Percentiles rank a stretch among this genome's conserved stretches.
Evolutionary conservation across 2,797 vertebrate genomes (phyloP).

Genomic region (Leptoclinus maculatus): DNA sequence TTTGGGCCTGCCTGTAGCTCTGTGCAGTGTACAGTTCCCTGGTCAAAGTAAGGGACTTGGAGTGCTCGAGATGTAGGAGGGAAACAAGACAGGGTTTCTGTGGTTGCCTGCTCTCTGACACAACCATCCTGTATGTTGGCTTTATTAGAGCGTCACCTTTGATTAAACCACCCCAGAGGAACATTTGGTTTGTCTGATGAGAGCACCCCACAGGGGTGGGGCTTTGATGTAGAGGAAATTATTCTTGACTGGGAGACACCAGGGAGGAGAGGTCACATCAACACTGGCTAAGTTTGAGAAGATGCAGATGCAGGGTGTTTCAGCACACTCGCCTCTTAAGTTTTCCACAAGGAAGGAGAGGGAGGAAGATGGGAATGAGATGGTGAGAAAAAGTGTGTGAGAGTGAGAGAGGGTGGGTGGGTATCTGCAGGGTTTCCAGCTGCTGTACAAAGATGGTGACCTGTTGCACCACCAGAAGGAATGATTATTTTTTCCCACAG

Average conservation of each 20-base stretch:
- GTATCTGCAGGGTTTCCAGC: conserved; percentile 23
- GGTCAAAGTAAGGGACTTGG: conserved; percentile 9
- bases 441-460: conserved; percentile 48
- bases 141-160: conserved; percentile 66
- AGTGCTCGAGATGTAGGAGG: conserved; percentile 67
- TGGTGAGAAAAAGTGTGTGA: neutral
- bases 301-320: conserved; percentile 47
- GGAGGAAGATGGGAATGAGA: neutral
- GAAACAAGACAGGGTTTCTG: conserved; percentile 79
- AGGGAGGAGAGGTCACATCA: conserved; percentile 52
- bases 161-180: conserved; percentile 67
- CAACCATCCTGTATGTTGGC: conserved; percentile 54
- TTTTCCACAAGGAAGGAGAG: conserved; percentile 12
- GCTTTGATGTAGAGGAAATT: conserved; percentile 71
- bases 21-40: neutral
- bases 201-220: conserved; percentile 36
- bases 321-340: conserved; percentile 26
- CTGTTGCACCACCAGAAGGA: conserved; percentile 70
- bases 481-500: conserved; percentile 50
- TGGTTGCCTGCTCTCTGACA: conserved; percentile 59
- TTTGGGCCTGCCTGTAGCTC: conserved; percentile 21
- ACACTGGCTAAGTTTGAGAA: conserved; percentile 50
- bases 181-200: conserved; percentile 31
- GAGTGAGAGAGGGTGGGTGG: neutral
- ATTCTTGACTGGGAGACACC: conserved; percentile 44